Conservation (phyloP, 2,888 invertebrate genomes). For the Lasioglossum pauxillum region DNA sequence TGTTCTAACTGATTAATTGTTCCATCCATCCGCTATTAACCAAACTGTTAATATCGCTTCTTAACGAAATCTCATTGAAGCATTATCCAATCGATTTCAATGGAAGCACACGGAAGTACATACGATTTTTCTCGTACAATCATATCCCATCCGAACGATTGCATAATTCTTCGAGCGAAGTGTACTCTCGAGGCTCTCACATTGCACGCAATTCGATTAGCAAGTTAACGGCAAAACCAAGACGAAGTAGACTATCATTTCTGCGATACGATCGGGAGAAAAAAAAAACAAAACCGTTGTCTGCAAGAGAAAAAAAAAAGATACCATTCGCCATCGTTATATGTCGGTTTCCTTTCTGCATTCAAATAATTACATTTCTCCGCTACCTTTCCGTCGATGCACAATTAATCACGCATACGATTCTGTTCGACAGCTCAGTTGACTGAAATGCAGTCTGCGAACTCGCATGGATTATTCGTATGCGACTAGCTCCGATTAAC, state of each 20-base stretch:
- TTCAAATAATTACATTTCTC: neutral
- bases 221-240: neutral
- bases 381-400: neutral
- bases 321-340: neutral
- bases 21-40: neutral
- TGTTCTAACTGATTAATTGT: neutral
- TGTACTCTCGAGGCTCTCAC: neutral
- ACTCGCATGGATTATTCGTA: conserved; percentile 35
- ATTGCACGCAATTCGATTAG: neutral
- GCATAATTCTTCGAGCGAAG: conserved; percentile 2
- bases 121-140: neutral
- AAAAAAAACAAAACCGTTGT: neutral
- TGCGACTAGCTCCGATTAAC: conserved; percentile 34
- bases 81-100: neutral
- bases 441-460: conserved; percentile 51
- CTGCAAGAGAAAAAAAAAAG: neutral
- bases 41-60: neutral
- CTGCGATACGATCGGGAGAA: neutral
- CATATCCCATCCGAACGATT: neutral
- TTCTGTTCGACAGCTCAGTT: conserved; percentile 66
- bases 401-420: conserved; percentile 45
- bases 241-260: neutral
- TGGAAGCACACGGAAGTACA: neutral
- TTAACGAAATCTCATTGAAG: neutral
- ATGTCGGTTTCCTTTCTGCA: neutral